These are phyloP conservation scores for Candoia aspera DNA, from an alignment of 2,113 vertebrate species.

Conservation along the genomic window DNA sequence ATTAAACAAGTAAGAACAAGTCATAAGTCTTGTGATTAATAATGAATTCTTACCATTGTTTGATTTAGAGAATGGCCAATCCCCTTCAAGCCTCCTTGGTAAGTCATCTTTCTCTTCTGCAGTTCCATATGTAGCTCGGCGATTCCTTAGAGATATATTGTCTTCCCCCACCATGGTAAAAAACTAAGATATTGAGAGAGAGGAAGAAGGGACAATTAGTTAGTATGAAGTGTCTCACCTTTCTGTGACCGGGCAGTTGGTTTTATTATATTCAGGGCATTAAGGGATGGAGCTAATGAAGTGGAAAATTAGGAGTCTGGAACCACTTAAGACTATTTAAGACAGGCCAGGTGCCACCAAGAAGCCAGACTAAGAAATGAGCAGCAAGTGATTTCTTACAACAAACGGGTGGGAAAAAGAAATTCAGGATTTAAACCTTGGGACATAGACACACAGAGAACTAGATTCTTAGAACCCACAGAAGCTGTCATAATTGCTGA, in stretches of 20 bases:
- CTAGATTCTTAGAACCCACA: neutral
- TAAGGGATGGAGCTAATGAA: neutral
- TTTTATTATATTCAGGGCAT: neutral
- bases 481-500: too few relatives aligned
- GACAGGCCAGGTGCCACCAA: neutral
- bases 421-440: neutral
- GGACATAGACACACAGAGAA: neutral
- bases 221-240: neutral
- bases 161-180: slow-evolving; percentile 67
- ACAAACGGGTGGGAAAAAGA: neutral
- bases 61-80: slow-evolving; percentile 50
- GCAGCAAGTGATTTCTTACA: neutral
- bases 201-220: neutral
- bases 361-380: neutral
- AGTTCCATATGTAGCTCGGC: slow-evolving; percentile 41
- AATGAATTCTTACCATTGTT: slow-evolving; percentile 68
- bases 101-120: slow-evolving; percentile 53
- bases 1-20: neutral
- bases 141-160: slow-evolving; percentile 65
- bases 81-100: slow-evolving; percentile 34
- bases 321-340: neutral
- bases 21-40: neutral
- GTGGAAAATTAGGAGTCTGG: neutral
- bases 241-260: neutral
- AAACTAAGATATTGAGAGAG: neutral